Evolutionary conservation across 2,888 invertebrate species (phyloP), one percentile per base, ranked within the genome.

Genomic region (Gerris lacustris): DNA sequence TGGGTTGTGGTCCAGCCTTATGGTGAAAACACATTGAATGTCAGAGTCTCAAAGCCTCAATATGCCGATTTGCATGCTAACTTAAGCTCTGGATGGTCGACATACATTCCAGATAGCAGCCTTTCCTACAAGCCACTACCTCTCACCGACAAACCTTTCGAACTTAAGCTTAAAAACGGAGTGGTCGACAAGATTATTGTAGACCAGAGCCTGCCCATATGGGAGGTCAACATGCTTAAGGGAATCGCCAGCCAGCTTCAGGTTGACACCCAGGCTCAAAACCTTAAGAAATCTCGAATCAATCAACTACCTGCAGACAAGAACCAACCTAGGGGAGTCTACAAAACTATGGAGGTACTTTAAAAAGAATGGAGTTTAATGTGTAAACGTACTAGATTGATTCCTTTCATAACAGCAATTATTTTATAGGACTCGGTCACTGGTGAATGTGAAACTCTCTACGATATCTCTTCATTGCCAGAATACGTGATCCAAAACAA

Each of bases 201-300:
- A 11, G 83, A 84, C 63, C 79, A 83, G 31, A 76, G 82, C 0
- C 76, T 86, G 1, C 80, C 84, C 18, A 84, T 86, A 70, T 84
- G 86, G 80, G 84, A 88, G 75, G 85, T 87, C 72, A 90, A 90
- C 79, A 80, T 89, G 72, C 80, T 89, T 73, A 89, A 88, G 79
- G 85, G 86, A 82, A 82, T 89, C 70, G 82, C 87, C 69, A 85
- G 88, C 76, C 85, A 87, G 77, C 81, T 90, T 68, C 89, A 90
- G 80, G 81, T 88, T 5, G 88, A 89, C 76, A 82, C 85, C 15
- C 83, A 84, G 63, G 84, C 84, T 9, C 79, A 84, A 77, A 84
- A 85, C 74, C 80, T 81, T 66, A 81, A 83, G 63, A 80, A 81
- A 67, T 82, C 81, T 75, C 77, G 80, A 17, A 79, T 82, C 72